Evolutionary conservation across 2,888 invertebrate species (phyloP).

Genomic region (Melangyna quadrimaculata): DNA sequence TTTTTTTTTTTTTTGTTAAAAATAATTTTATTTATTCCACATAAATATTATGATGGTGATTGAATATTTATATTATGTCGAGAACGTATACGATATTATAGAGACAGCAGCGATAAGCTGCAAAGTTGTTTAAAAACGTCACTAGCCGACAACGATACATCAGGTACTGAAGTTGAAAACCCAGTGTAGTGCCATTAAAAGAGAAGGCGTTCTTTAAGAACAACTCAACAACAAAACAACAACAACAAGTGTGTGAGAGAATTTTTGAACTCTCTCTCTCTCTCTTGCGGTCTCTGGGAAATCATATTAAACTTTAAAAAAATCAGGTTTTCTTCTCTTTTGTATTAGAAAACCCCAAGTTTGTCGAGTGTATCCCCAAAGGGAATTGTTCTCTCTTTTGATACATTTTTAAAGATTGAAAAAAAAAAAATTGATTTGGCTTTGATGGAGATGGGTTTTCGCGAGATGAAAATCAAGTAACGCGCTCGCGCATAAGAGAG

Average conservation of each 20-base stretch:
- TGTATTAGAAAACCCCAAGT: slow-evolving; percentile 6
- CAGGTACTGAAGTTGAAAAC: slow-evolving; percentile 60
- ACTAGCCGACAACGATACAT: slow-evolving; percentile 61
- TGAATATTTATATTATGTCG: not conserved
- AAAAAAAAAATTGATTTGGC: slow-evolving; percentile 47
- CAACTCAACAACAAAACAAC: not conserved
- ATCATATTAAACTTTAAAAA: not conserved
- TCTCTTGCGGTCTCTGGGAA: slow-evolving; percentile 7
- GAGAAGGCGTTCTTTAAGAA: slow-evolving; percentile 68
- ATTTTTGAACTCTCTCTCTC: not conserved
- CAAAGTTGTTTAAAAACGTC: slow-evolving; percentile 39
- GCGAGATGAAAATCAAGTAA: slow-evolving; percentile 40
- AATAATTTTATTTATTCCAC: not conserved
- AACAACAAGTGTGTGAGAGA: slow-evolving; percentile 59
- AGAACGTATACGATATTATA: slow-evolving; percentile 51
- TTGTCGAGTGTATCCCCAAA: not conserved
- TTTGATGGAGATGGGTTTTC: slow-evolving; percentile 12
- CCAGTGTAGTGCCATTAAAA: slow-evolving; percentile 63
- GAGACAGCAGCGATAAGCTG: slow-evolving; percentile 22
- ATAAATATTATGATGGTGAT: slow-evolving; percentile 12
- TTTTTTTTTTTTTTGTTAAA: not conserved
- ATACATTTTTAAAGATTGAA: slow-evolving; percentile 38
- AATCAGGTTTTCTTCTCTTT: slow-evolving; percentile 50
- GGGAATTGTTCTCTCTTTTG: slow-evolving; percentile 42
- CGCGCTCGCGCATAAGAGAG: slow-evolving; percentile 58